Evolutionary conservation across 1,140 invertebrate genomes (phyloP), one percentile per base, ranked within the genome.

Genomic region (Trachymyrmex septentrionalis): DNA sequence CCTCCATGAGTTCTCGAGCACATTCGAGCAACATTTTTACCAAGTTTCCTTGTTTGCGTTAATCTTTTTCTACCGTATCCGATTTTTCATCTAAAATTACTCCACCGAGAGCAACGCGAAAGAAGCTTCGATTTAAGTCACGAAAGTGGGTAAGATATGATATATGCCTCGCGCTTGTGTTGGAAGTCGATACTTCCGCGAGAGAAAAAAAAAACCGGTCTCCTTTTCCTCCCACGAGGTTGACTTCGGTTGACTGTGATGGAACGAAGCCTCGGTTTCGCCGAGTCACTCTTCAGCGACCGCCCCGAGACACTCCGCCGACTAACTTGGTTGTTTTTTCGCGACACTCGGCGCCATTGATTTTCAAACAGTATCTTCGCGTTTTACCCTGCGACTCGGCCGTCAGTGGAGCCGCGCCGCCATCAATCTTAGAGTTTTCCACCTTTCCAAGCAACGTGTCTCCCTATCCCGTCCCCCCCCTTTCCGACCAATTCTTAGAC

Each of bases 371-470:
- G 59, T 78, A 57, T 88, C 85, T 44, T 73, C 21, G 64, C 63
- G 53, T 69, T 78, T 78, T 86, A 67, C 55, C 75, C 77, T 67
- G 69, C 85, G 85, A 81, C 85, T 48, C 67, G 64, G 50, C 38
- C 61, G 85, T 86, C 73, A 48, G 67, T 48, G 61, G 80, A 48
- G 67, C 44, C 81, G 80, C 69, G 80, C 44, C 61, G 86, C 69
- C 80, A 87, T 87, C 86, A 78, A 87, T 87, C 86, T 87, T 86
- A 19, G 67, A 86, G 64, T 86, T 87, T 87, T 87, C 86, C 80
- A 72, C 86, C 86, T 88, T 82, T 86, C 75, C 66, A 82, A 88
- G 67, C 72, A 86, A 50, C 75, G 75, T 16, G 71, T 67, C 21
- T 14, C 44, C 67, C 67, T 66, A 12, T n/a, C n/a, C n/a, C n/a